Percentiles rank a stretch among this genome's conserved stretches.
These are phyloP conservation scores for Anodontia alba DNA, from an alignment of 2,888 invertebrate genomes.

Conservation along the genomic window DNA sequence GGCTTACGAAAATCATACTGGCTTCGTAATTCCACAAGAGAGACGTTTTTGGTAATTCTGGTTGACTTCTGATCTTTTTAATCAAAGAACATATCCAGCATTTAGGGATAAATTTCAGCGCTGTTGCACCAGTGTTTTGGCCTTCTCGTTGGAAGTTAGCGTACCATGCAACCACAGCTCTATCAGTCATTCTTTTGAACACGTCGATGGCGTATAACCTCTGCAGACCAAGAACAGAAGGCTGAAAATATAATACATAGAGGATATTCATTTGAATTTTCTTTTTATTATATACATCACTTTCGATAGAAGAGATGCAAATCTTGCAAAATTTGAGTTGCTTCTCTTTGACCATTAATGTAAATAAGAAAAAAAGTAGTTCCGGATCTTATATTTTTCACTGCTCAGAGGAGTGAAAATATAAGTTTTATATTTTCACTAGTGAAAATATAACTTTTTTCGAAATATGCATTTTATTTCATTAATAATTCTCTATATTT, in stretches of 20 bases:
- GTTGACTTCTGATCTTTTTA: background rate
- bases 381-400: too few species aligned
- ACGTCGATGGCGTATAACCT: slow-evolving; percentile 69
- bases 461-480: too few species aligned
- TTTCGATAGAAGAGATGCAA: too few species aligned
- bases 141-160: slow-evolving; percentile 64
- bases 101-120: slow-evolving; percentile 1
- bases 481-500: too few species aligned
- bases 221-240: slow-evolving; percentile 55
- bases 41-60: slow-evolving; percentile 8
- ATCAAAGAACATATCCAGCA: background rate
- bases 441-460: too few species aligned
- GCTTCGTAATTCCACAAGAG: slow-evolving; percentile 35
- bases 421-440: too few species aligned
- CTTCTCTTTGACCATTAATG: too few species aligned
- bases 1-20: slow-evolving; percentile 31
- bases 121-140: background rate
- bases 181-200: slow-evolving; percentile 40
- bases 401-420: too few species aligned
- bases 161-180: slow-evolving; percentile 62
- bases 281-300: too few species aligned
- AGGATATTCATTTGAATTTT: too few species aligned
- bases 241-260: slow-evolving; percentile 44
- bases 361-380: too few species aligned
- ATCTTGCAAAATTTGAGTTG: too few species aligned